Base-by-base conservation (phyloP, 2,113 vertebrate genomes). In the Fukomys damarensis region DNA sequence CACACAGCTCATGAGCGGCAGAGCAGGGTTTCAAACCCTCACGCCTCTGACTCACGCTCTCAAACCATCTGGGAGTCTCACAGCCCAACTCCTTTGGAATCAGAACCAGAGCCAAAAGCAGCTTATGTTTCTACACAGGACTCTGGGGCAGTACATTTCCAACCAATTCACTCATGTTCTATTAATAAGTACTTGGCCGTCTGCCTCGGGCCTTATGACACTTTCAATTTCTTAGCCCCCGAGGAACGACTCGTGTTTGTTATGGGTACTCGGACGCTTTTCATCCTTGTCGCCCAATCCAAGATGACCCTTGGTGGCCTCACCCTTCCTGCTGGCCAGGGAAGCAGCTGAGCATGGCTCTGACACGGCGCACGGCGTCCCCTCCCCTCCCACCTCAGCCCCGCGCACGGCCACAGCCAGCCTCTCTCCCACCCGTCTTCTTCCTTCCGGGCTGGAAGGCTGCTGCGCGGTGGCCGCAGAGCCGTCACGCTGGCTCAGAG, bases 171-270 rank as follows among this genome's bases (percentile, higher is more conserved):
- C 35, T 93, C 89, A 65, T 79, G 70, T 89, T 85, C 93, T 97
- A 61, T 93, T 97, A 95, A 80, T 96, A 96, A 79, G 49, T 9
- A 28, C 46, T 94, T 94, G 91, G 94, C 94, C 74, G 7, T 68
- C 56, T 65, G 83, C 91, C 96, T 74, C 54, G 58, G 83, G 35
- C 86, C 63, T 94, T 70, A 81, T 61, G 65, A 83, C 85, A 77
- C 63, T 79, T 81, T 61, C 32, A 13, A n/a, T 76, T 74, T 76
- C 74, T 91, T 79, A 86, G 32, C 8, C 74, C 66, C 74, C 43
- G 76, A 86, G 72, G 49, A 77, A 38, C 68, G 86, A 65, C 20
- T 83, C 61, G 65, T 82, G n/a, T 52, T 91, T 72, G 41, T 86
- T 79, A 14, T 7, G 5, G 41, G 56, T 63, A 20, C 80, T 35